Evolutionary conservation across 37 sponge, comb jelly and placozoan species (phyloP).

Genomic region (Bolinopsis microptera): DNA sequence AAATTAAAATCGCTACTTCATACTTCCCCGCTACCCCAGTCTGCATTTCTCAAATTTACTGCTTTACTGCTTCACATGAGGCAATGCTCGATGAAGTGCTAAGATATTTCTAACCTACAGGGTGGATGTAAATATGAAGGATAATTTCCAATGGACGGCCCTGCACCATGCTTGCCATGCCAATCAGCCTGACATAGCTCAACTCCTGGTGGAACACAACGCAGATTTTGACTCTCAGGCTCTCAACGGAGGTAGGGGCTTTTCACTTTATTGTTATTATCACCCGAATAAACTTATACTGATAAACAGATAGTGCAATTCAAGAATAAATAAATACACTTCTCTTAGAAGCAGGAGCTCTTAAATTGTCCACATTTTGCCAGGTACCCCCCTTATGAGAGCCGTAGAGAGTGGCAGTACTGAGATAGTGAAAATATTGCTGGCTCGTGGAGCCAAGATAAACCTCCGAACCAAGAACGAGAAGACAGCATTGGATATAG

Average conservation of each 20-base stretch:
- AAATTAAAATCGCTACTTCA: no score
- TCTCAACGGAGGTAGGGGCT: slow-evolving; percentile 81
- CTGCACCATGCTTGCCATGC: slow-evolving; percentile 91
- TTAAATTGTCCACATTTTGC: no score
- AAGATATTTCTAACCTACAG: no score
- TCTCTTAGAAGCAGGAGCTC: no score
- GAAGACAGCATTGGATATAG: slow-evolving; percentile 60
- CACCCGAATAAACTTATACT: no score
- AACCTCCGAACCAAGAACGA: slow-evolving; percentile 47
- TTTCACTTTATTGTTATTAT: background rate
- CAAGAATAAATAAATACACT: no score
- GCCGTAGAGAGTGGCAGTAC: slow-evolving; percentile 87
- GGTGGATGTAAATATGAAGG: slow-evolving; percentile 87
- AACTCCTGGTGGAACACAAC: slow-evolving; percentile 73
- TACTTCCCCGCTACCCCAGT: no score
- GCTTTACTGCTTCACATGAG: no score
- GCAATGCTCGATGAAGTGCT: no score
- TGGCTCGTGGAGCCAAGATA: slow-evolving; percentile 76
- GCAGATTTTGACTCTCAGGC: slow-evolving; percentile 89
- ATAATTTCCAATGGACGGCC: slow-evolving; percentile 92
- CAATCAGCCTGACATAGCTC: slow-evolving; percentile 79
- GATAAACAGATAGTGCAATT: no score
- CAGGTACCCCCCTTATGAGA: slow-evolving; percentile 94
- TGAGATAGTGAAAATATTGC: slow-evolving; percentile 76
- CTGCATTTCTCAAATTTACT: no score